A percentile compares a stretch with the other conserved stretches of the same genome.
Conservation (phyloP, 1,140 invertebrate genomes). For the Triops longicaudatus region DNA sequence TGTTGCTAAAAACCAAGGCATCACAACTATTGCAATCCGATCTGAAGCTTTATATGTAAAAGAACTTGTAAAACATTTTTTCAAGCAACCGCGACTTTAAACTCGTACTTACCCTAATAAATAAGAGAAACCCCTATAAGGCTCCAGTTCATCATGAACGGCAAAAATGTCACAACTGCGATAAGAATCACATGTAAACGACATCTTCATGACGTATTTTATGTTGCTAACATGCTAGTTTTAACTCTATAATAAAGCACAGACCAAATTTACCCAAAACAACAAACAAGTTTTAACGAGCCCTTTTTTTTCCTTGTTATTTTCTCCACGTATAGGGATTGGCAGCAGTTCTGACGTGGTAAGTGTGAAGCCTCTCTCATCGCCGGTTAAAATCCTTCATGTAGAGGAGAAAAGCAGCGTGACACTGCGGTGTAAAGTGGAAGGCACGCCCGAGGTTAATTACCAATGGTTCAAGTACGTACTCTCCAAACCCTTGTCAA, state of each 20-base stretch:
- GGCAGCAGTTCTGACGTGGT: not conserved
- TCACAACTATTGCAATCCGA: no score
- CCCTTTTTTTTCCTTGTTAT: not conserved
- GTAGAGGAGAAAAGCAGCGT: conserved; percentile 4
- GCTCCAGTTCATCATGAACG: no score
- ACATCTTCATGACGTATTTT: not conserved
- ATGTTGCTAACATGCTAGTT: not conserved
- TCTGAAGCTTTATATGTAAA: no score
- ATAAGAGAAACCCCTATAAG: no score
- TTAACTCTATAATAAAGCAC: not conserved
- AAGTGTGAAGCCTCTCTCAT: not conserved
- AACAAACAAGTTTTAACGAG: not conserved
- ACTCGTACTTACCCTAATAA: no score
- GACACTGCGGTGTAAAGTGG: conserved; percentile 18
- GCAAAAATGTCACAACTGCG: no score
- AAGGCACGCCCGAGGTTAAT: conserved; percentile 23
- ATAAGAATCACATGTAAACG: no score
- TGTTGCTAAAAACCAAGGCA: no score
- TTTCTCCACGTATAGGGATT: not conserved
- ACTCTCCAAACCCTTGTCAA: no score
- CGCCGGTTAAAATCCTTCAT: not conserved
- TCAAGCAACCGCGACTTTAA: no score
- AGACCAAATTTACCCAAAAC: not conserved
- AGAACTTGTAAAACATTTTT: no score
- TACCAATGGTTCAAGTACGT: conserved; percentile 27